Evolutionary conservation across 2,888 invertebrate genomes (phyloP), one percentile per base, ranked within the genome.

Genomic region (Orthosia incerta): DNA sequence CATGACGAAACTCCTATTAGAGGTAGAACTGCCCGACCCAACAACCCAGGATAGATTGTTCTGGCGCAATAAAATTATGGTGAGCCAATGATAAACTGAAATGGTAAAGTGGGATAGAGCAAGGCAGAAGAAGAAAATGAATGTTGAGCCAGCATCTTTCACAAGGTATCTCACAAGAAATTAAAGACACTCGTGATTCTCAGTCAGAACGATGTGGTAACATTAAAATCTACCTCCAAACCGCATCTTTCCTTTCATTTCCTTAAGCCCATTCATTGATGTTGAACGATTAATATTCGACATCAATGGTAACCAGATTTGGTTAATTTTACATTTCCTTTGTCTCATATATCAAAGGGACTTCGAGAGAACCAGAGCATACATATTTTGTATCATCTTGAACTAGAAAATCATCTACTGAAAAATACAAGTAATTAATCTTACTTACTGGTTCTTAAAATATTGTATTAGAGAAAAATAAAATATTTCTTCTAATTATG

Each of bases 311-410:
- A 57, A 70, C 71, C 69, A 78, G 57, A 64, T 71, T 71, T 63
- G 31, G 71, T 82, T 81, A 63, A 56, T 71, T 74, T 68, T 39
- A 72, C 51, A 46, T 78, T 84, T 84, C 78, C 86, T 72, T 76
- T 83, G 70, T 76, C 70, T 85, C 69, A 57, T n/a, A 84, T 81
- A 76, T 84, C 84, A 85, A 85, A 84, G 69, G 31, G 60, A 16
- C 55, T 46, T 81, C 50, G 46, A 82, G 53, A 15, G 15, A 46
- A 23, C n/a, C 16, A 48, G 23, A 12, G 7, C 23, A 53, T 50
- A n/a, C 12, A 50, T 26, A 67, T 67, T 65, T 46, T 51, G 55
- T n/a, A 11, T 48, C 3, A 4, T 11, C 51, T n/a, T n/a, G 11
- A n/a, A n/a, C 50, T 51, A 51, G 50, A n/a, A n/a, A n/a, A 51